These are phyloP conservation scores for Nannospalax galili DNA, from an alignment of 2,113 vertebrate genomes.

Conservation along the genomic window DNA sequence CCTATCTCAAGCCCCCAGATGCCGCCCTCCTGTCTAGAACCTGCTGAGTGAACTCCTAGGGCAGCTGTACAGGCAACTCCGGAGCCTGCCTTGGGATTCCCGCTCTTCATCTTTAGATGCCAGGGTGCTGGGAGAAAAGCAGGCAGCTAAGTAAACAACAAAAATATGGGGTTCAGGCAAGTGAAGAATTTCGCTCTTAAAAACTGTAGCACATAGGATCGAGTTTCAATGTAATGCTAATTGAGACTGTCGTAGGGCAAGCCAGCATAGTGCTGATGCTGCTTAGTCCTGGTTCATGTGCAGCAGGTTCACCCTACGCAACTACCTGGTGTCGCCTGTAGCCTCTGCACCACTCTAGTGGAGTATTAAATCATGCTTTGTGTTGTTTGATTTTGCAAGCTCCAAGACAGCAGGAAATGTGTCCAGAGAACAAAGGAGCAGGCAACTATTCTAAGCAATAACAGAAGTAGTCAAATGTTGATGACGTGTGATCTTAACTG, in stretches of 20 bases:
- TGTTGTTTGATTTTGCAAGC: neutral
- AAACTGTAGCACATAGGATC: neutral
- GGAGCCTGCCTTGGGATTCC: neutral
- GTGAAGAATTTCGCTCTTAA: neutral
- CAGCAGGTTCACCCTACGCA: neutral
- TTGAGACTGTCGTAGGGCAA: rapidly evolving
- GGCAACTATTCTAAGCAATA: neutral
- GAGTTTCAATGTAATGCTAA: neutral
- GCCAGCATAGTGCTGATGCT: neutral
- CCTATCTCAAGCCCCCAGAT: rapidly evolving
- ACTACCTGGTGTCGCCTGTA: neutral
- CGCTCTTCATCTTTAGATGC: neutral
- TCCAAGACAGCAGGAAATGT: neutral
- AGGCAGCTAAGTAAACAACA: neutral
- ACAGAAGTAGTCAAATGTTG: neutral
- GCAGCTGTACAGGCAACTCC: neutral
- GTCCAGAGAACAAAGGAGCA: neutral
- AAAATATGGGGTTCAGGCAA: neutral
- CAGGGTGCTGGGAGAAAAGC: neutral
- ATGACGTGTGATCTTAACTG: neutral
- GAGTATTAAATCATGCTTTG: neutral
- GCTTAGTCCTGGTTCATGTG: neutral
- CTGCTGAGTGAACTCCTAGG: neutral
- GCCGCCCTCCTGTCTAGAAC: neutral
- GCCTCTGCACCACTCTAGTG: neutral